Conservation (phyloP, 2,797 vertebrate genomes). For the Novumbra hubbsi region DNA sequence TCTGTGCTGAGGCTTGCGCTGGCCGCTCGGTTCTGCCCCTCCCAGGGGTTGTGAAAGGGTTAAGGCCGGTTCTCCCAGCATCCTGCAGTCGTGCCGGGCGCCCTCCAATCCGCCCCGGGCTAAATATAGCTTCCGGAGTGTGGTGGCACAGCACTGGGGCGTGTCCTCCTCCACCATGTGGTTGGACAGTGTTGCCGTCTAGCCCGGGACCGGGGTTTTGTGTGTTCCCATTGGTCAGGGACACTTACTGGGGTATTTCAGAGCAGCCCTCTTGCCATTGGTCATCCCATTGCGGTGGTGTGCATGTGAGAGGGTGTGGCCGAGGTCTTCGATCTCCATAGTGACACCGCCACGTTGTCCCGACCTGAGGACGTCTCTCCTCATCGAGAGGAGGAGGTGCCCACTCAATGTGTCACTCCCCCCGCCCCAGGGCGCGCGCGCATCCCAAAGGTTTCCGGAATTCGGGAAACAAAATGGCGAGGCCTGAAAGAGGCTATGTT, state of each 20-base stretch:
- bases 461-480: neutral
- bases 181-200: conserved; percentile 6
- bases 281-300: conserved; percentile 23
- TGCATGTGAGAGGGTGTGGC: conserved; percentile 11
- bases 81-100: conserved; percentile 39
- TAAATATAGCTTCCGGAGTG: conserved; percentile 72
- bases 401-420: neutral
- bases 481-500: conserved; percentile 11
- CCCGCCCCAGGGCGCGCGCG: no score
- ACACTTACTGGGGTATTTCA: no score
- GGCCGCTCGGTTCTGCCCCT: conserved; percentile 8
- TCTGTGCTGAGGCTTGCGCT: conserved; percentile 1
- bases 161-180: conserved; percentile 34
- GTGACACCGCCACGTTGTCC: neutral
- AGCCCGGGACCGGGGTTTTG: conserved; percentile 28
- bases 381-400: neutral
- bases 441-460: no score
- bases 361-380: neutral
- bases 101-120: conserved; percentile 55
- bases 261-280: no score
- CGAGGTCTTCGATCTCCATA: neutral
- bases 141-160: conserved; percentile 38
- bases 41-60: conserved; percentile 40
- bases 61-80: conserved; percentile 49
- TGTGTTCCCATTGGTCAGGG: neutral